Base-by-base conservation (phyloP, 2,888 invertebrate species). In the Oscheius sp. region DNA sequence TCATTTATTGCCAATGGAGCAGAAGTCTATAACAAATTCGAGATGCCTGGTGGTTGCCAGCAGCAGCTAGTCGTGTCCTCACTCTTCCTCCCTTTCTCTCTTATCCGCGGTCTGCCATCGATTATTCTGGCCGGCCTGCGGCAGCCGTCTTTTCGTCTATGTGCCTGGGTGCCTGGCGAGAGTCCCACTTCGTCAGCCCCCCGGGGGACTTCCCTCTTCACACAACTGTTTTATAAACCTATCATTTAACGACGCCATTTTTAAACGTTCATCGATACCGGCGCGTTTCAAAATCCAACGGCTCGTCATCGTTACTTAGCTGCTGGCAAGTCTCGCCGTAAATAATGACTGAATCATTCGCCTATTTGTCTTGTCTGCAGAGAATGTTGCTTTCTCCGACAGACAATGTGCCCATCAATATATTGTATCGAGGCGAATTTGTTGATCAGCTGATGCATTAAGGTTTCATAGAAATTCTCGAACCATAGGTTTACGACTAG, bases 61-160 rank as follows among this genome's bases (percentile, higher is more conserved):
- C 59, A 59, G 59, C 44, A 59, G 59, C 59, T 59, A 59, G 59
- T 59, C 59, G 59, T 59, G 47, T 49, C 62, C 62, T 62, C 62
- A 24, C 62, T 62, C 64, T 64, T 64, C 51, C 64, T 64, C 51
- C 51, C 64, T 62, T 49, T 62, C 62, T 62, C 62, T 62, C 62
- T 47, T 49, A 49, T 62, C 62, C 62, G 47, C 47, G 20, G 47
- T 62, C 62, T 47, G 47, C 62, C 62, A 62, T 62, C 62, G 62
- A 62, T 62, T 62, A 49, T 49, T 62, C 62, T 49, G 62, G 47
- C 62, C 49, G 62, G 47, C 62, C 47, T 49, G 49, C 47, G 62
- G 62, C 62, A 49, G 62, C 20, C 47, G 62, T 62, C 62, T 62
- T 62, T 62, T 62, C 49, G 47, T 49, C 62, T 47, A 49, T 62